Evolutionary conservation across 1,140 invertebrate genomes (phyloP).

Genomic region (Bradysia coprophila): DNA sequence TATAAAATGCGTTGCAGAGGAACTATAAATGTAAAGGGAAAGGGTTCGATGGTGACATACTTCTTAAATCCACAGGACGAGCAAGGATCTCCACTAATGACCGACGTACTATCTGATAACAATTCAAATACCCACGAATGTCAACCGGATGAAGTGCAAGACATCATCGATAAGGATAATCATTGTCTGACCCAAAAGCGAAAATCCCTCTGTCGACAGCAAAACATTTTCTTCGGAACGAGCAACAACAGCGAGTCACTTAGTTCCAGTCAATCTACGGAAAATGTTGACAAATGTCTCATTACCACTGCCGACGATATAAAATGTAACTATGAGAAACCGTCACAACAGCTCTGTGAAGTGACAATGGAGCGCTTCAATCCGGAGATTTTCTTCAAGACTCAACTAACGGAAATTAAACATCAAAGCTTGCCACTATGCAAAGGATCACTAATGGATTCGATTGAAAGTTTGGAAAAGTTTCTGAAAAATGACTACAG

Average conservation of each 20-base stretch:
- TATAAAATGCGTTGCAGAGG: conserved; percentile 64
- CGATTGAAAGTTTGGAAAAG: conserved; percentile 22
- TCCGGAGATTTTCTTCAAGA: too few relatives aligned
- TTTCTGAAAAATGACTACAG: conserved; percentile 23
- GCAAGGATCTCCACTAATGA: not conserved
- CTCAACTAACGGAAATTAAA: not conserved
- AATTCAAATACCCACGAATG: not conserved
- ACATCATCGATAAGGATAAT: not conserved
- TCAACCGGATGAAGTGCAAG: not conserved
- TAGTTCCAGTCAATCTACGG: conserved; percentile 17
- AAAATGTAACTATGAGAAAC: too few relatives aligned
- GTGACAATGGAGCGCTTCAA: too few relatives aligned
- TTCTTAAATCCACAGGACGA: conserved; percentile 32
- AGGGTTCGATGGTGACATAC: conserved; percentile 88
- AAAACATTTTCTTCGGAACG: conserved; percentile 22
- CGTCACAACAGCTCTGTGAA: too few relatives aligned
- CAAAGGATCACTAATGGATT: conserved; percentile 12
- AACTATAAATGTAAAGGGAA: conserved; percentile 78
- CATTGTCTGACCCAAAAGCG: conserved; percentile 16
- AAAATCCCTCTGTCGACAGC: conserved; percentile 20
- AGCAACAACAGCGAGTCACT: conserved; percentile 13
- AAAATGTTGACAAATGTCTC: too few relatives aligned
- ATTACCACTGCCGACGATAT: too few relatives aligned
- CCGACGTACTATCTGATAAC: too few relatives aligned
- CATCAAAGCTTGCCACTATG: not conserved